Conservation (phyloP, 2,113 vertebrate species). For the Syrrhaptes paradoxus region DNA sequence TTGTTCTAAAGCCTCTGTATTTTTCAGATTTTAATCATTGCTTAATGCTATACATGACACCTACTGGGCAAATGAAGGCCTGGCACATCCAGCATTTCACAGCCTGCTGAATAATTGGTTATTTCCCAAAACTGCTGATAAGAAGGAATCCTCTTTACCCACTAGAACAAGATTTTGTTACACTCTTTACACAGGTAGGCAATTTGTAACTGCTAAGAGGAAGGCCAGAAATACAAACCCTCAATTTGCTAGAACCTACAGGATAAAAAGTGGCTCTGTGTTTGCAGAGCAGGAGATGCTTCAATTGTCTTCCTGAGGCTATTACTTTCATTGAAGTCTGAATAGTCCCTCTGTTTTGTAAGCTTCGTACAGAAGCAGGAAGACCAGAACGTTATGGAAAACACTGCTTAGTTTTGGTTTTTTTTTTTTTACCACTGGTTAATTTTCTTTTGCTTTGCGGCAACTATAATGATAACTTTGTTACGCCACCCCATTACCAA, state of each 20-base stretch:
- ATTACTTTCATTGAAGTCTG: background rate
- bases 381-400: background rate
- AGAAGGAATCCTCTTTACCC: background rate
- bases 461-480: background rate
- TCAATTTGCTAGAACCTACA: background rate
- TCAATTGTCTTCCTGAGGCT: background rate
- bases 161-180: background rate
- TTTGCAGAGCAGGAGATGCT: background rate
- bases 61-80: slow-evolving; percentile 32
- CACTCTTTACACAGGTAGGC: background rate
- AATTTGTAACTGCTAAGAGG: background rate
- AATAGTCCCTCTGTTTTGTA: background rate
- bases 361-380: background rate
- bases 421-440: background rate
- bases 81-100: background rate
- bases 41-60: slow-evolving; percentile 38
- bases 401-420: background rate
- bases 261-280: background rate
- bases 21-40: background rate
- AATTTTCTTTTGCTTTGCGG: background rate
- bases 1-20: background rate
- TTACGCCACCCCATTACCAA: background rate
- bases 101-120: background rate
- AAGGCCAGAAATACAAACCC: background rate
- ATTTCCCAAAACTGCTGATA: background rate